phyloP scores from a whole-genome alignment of 37 sponge, comb jelly and placozoan genomes.

The Spongilla lacustris region DNA sequence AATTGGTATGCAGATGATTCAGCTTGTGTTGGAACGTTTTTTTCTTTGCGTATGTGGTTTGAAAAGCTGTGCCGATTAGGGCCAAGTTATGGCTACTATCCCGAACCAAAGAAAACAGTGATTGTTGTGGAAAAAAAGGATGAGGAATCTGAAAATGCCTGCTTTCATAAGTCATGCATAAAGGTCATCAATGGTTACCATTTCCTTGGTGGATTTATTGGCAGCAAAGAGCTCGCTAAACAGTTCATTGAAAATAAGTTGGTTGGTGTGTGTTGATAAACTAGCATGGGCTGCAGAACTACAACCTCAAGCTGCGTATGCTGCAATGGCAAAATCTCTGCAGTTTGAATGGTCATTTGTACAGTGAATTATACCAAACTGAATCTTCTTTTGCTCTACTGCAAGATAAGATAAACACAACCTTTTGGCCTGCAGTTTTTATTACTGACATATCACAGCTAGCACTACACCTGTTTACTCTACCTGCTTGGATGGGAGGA shows the following conservation, averaged over 20 bases:
- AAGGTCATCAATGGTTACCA: background rate
- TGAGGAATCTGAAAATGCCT: background rate
- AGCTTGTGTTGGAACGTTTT: conserved; percentile 6
- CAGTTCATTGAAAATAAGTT: conserved; percentile 5
- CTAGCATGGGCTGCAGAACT: background rate
- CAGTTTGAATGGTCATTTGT: conserved; percentile 46
- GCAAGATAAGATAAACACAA: conserved; percentile 4
- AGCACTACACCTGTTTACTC: conserved; percentile 6
- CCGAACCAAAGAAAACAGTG: conserved; percentile 37
- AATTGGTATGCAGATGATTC: conserved; percentile 66
- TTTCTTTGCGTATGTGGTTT: conserved; percentile 17
- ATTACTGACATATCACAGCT: conserved; percentile 5
- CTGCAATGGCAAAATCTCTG: conserved; percentile 27
- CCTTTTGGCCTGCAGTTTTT: background rate
- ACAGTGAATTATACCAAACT: conserved; percentile 29
- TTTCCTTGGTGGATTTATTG: conserved; percentile 34
- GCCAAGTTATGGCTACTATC: conserved; percentile 54
- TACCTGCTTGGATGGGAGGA: conserved; percentile 17
- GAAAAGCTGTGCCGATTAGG: conserved; percentile 11
- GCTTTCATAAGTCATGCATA: background rate
- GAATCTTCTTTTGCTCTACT: conserved; percentile 18
- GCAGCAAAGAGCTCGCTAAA: conserved; percentile 7
- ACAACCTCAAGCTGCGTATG: conserved; percentile 32
- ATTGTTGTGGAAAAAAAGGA: conserved; percentile 25
- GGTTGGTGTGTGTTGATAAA: conserved; percentile 13